These are phyloP conservation scores for Thalassaphorura encarpata DNA, from an alignment of 1,140 invertebrate species.

Conservation along the genomic window DNA sequence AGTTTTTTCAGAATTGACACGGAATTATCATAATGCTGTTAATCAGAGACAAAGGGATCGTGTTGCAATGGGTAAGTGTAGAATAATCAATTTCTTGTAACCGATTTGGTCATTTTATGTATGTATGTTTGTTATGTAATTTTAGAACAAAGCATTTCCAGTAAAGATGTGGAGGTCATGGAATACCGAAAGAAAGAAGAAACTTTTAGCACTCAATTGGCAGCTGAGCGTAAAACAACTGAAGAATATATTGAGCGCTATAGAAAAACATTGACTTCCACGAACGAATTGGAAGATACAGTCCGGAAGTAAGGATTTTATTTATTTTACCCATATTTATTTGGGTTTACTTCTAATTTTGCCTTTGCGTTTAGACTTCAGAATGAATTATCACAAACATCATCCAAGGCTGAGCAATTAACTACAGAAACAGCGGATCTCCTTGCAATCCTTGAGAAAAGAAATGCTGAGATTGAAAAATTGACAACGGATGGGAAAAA, in stretches of 20 bases:
- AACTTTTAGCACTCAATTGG: slow-evolving; percentile 4
- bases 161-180: background rate
- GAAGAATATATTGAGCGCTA: slow-evolving; percentile 9
- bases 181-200: background rate
- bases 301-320: slow-evolving; percentile 4
- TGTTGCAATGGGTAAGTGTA: background rate
- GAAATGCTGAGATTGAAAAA: slow-evolving; percentile 57
- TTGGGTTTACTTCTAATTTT: background rate
- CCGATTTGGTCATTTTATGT: background rate
- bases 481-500: slow-evolving; percentile 52
- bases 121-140: background rate
- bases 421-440: slow-evolving; percentile 53
- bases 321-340: background rate
- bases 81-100: background rate
- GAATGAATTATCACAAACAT: slow-evolving; percentile 2
- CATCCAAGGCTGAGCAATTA: slow-evolving; percentile 1
- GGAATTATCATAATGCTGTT: background rate
- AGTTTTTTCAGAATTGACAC: background rate
- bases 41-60: background rate
- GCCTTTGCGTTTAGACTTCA: background rate
- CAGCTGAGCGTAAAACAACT: slow-evolving; percentile 4
- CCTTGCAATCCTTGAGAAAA: slow-evolving; percentile 53
- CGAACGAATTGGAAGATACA: slow-evolving; percentile 13
- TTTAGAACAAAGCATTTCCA: background rate
- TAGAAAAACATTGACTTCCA: background rate